Evolutionary conservation across 2,888 invertebrate species (phyloP), one percentile per base, ranked within the genome.

Genomic region (Tetrapedia diversipes): DNA sequence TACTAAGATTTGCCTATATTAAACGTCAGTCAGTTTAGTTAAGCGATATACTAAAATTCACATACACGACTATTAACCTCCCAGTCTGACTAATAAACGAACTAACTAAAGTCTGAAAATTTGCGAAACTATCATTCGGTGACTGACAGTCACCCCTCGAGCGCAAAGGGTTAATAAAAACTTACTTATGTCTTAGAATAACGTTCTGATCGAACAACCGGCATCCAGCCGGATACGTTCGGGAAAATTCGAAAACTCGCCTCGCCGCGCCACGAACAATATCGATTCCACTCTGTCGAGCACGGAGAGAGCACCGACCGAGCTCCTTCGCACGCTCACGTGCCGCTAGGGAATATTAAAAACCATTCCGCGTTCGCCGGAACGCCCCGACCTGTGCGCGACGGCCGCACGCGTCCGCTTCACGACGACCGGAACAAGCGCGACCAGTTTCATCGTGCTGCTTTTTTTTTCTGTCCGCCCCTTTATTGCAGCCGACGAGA

Each of bases 281-380:
- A 75, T 77, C 77, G 77, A 77, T 77, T 77, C 60, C 59, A 27
- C 47, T 68, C 75, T 22, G 68, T 65, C 59, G 68, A 64, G 63
- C 75, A 54, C 64, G 54, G 29, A 22, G 47, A 29, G 45, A 56
- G 16, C 11, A 43, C 22, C 49, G 24, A 32, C 61, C 29, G 59
- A 73, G 61, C 61, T 47, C 61, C 57, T 77, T 67, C 67, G 59
- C 47, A 63, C 67, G 66, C 57, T 59, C 67, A 59, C 65, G 54
- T 71, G 53, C 43, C 45, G 39, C 32, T 34, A n/a, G 47, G 39
- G 57, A 74, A 68, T 77, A 77, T 77, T 77, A 77, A 77, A 76
- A 74, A 67, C 53, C 67, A 60, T 74, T 64, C 57, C 56, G 72
- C 57, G 71, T 70, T 39, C 61, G 37, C 19, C 27, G 49, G 57